Evolutionary conservation across 2,797 vertebrate species (phyloP).

Genomic region (Mormyrus proboscirostris): DNA sequence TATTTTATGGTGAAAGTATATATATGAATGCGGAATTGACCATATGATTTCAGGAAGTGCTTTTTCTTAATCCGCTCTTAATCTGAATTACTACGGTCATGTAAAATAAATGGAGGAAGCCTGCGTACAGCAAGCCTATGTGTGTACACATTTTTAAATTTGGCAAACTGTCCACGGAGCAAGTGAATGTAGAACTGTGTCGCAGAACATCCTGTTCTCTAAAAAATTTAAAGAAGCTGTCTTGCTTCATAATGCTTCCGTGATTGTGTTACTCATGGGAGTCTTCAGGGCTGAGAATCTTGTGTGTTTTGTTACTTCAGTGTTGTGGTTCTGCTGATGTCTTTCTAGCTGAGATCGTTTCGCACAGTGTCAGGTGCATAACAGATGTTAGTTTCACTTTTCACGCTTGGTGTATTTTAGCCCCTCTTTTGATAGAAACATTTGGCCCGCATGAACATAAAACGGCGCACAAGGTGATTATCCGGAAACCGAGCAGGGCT

Average conservation of each 20-base stretch:
- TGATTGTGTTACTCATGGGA: background rate
- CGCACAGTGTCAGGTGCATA: background rate
- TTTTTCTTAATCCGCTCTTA: background rate
- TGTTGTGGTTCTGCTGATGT: background rate
- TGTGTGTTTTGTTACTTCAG: background rate
- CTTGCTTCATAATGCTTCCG: background rate
- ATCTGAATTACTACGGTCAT: background rate
- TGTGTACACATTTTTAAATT: background rate
- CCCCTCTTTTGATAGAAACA: background rate
- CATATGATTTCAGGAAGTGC: background rate
- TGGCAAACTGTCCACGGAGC: background rate
- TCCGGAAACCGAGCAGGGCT: background rate
- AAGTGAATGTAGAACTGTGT: background rate
- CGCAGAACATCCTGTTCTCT: background rate
- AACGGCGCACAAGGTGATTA: background rate
- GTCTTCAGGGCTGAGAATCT: background rate
- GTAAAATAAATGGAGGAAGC: background rate
- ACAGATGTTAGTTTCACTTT: slow-evolving; percentile 10
- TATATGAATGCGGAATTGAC: background rate
- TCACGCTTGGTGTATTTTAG: background rate
- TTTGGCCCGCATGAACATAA: background rate
- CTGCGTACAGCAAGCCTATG: background rate
- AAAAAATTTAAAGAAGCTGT: background rate
- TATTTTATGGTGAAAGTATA: background rate
- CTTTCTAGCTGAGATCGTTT: background rate